Evolutionary conservation across 2,113 vertebrate genomes (phyloP).

Genomic region (Peucedramus taeniatus): DNA sequence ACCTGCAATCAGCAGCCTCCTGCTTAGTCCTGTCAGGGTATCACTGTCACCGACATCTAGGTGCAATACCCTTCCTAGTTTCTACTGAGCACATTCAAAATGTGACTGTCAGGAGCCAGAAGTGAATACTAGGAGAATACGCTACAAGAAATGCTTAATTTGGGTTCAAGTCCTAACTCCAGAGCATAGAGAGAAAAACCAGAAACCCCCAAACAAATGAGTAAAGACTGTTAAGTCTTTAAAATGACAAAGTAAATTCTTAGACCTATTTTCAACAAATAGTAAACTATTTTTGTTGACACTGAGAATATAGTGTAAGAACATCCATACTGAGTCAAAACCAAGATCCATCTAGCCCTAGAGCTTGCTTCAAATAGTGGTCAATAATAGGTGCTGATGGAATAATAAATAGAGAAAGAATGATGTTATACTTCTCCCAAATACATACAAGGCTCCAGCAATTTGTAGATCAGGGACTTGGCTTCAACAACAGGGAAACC

Average conservation of each 20-base stretch:
- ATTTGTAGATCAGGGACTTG: not conserved
- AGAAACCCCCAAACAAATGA: not conserved
- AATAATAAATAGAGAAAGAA: not conserved
- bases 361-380: not conserved
- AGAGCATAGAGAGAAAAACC: not conserved
- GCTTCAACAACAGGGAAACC: not conserved
- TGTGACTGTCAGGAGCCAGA: not conserved
- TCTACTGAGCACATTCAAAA: not conserved
- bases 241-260: not conserved
- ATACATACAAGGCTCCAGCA: not conserved
- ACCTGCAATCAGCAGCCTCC: not conserved
- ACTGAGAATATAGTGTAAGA: not conserved
- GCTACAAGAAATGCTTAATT: not conserved
- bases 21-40: not conserved
- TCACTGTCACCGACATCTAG: not conserved
- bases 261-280: not conserved
- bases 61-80: not conserved
- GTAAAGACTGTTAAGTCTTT: not conserved
- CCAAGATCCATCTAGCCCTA: not conserved
- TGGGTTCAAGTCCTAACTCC: not conserved
- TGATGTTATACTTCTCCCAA: not conserved
- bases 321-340: not conserved
- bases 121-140: not conserved
- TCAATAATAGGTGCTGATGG: not conserved
- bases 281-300: not conserved